Evolutionary conservation across 2,888 invertebrate genomes (phyloP).

Genomic region (Atethmia centrago): DNA sequence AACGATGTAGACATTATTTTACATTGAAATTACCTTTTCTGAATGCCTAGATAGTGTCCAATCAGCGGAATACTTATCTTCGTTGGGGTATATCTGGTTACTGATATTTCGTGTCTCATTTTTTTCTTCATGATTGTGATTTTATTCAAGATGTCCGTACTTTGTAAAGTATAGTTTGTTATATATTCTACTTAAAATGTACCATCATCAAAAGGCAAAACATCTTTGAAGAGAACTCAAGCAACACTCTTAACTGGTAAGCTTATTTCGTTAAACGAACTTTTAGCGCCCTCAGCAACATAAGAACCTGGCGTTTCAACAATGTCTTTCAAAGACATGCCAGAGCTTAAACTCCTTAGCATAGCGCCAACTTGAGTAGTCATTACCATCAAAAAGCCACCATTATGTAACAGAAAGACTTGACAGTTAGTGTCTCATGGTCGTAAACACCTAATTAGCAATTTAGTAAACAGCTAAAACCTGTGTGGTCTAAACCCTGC

Average conservation of each 20-base stretch:
- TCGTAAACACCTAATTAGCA: slow-evolving; percentile 58
- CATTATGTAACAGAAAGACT: slow-evolving; percentile 33
- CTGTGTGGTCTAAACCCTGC: slow-evolving; percentile 56
- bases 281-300: not conserved
- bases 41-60: not conserved
- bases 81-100: not conserved
- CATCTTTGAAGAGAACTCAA: not conserved
- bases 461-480: slow-evolving; percentile 51
- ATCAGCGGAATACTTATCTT: not conserved
- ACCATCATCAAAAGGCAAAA: not conserved
- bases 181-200: not conserved
- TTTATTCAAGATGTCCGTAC: not conserved
- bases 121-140: not conserved
- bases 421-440: slow-evolving; percentile 51
- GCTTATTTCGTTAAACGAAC: slow-evolving; percentile 18
- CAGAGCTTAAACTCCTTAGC: slow-evolving; percentile 43
- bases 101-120: not conserved
- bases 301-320: slow-evolving; percentile 11
- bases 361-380: slow-evolving; percentile 40
- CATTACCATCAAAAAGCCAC: slow-evolving; percentile 58
- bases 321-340: slow-evolving; percentile 34
- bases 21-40: not conserved
- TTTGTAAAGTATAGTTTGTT: not conserved
- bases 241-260: not conserved
- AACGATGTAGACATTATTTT: slow-evolving; percentile 13